phyloP scores from a whole-genome alignment of 2,888 invertebrate genomes.

The Halictus quadricinctus region DNA sequence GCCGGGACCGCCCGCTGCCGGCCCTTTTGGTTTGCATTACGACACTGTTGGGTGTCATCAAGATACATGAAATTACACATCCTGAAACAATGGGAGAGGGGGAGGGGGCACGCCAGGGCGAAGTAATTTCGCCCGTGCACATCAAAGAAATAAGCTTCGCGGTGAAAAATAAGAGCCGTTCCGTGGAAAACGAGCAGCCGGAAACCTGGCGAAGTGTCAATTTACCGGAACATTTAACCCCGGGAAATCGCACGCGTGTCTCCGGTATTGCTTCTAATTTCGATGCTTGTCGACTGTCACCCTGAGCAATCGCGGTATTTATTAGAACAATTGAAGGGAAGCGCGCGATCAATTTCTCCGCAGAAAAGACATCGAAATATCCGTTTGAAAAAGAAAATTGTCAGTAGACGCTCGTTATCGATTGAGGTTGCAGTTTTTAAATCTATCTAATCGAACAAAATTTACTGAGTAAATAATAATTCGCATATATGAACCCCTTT shows the following conservation, averaged over 20 bases:
- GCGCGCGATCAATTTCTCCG: too few species aligned
- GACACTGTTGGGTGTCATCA: constrained; percentile 51
- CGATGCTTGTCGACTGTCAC: background rate
- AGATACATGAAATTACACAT: constrained; percentile 59
- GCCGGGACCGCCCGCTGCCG: constrained; percentile 26
- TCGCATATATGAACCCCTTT: too few species aligned
- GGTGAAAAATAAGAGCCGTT: background rate
- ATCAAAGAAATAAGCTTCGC: constrained; percentile 42
- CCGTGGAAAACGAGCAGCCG: constrained; percentile 1
- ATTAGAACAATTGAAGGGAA: background rate
- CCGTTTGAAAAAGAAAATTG: too few species aligned
- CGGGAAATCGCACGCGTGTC: background rate
- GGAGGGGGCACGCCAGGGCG: constrained; percentile 2
- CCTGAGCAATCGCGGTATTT: background rate
- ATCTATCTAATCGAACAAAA: too few species aligned
- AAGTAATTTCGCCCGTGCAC: constrained; percentile 53
- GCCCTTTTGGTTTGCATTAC: constrained; percentile 55
- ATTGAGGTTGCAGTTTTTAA: too few species aligned
- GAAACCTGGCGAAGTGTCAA: constrained; percentile 1
- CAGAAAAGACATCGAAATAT: too few species aligned
- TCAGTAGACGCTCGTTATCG: too few species aligned
- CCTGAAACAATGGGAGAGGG: constrained; percentile 50
- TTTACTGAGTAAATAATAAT: too few species aligned
- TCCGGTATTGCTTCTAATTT: background rate
- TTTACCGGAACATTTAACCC: constrained; percentile 23